These are phyloP conservation scores for Chrysocyon brachyurus DNA, from an alignment of 2,797 vertebrate species.

Conservation along the genomic window DNA sequence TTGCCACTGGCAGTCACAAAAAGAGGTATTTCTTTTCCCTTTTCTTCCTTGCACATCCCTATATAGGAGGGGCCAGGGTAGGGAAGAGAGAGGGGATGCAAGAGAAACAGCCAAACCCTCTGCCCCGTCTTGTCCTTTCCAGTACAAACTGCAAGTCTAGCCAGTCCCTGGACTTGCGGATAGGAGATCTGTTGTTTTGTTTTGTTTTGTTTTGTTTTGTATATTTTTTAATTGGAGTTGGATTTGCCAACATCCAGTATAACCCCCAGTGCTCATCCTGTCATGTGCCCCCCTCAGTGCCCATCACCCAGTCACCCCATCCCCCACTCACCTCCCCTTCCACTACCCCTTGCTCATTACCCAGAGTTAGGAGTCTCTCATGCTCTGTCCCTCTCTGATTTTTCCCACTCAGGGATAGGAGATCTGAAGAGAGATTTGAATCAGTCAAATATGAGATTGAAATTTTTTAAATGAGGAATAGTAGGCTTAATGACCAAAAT, in stretches of 20 bases:
- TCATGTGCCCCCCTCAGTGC: too few relatives aligned
- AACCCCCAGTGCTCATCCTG: too few relatives aligned
- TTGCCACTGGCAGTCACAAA: background rate
- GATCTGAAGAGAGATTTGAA: background rate
- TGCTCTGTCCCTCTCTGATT: too few relatives aligned
- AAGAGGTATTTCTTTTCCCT: background rate
- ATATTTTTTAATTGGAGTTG: too few relatives aligned
- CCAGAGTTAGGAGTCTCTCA: too few relatives aligned
- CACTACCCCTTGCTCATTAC: too few relatives aligned
- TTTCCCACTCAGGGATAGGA: background rate
- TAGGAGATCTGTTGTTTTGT: background rate
- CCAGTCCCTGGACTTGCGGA: background rate
- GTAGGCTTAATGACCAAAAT: constrained; percentile 27
- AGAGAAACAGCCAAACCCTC: background rate
- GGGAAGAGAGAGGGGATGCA: background rate
- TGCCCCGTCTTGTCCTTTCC: background rate
- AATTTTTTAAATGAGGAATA: background rate
- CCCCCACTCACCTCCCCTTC: too few relatives aligned
- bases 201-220: too few relatives aligned
- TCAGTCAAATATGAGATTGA: background rate
- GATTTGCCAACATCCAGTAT: too few relatives aligned
- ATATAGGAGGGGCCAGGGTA: background rate
- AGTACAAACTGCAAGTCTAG: background rate
- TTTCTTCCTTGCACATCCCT: background rate
- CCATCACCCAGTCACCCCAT: too few relatives aligned